Base-by-base conservation (phyloP, 2,888 invertebrate genomes). In the Microdon myrmicae region DNA sequence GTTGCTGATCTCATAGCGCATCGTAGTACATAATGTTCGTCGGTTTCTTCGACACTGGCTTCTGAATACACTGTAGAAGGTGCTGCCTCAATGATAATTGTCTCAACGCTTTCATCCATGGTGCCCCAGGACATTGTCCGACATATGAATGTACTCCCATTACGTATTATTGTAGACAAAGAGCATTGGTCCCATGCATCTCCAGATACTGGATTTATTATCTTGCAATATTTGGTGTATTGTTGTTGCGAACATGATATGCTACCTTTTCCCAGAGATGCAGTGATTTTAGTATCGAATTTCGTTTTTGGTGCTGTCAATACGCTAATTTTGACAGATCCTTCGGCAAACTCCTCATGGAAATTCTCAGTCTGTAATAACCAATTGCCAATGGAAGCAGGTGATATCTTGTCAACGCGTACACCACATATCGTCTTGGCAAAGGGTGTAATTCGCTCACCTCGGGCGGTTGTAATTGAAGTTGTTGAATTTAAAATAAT, bases 81-180 rank as follows among this genome's bases (percentile, higher is more conserved):
- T 13, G 58, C 56, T 19, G 54, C 64, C 14, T 68, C 54, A 3
- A 73, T 68, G 34, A 41, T 48, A 51, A 73, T 73, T 3, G 51
- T 71, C 44, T 73, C 72, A 25, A 61, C 45, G 19, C 55, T 69
- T 41, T 67, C 68, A n/a, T 49, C 23, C 67, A 73, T 70, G 12
- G 55, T 67, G 6, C 71, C 72, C 68, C 69, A 71, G 22, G 68
- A 69, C 26, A 67, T 59, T 7, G 66, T 71, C 10, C 54, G 67
- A 44, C 73, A 73, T 20, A 71, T 70, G 45, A 69, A 71, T 8
- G 59, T 68, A 9, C 68, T 69, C 22, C 68, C 70, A 19, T 69
- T 68, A 9, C 64, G 60, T 20, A 72, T 68, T 2, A 51, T 45
- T 13, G 69, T 68, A 34, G 35, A 60, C 6, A 70, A 16, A n/a